Percentiles rank a stretch among this genome's conserved stretches.
Conservation (phyloP, 2,113 vertebrate species). For the Puntigrus tetrazona region DNA sequence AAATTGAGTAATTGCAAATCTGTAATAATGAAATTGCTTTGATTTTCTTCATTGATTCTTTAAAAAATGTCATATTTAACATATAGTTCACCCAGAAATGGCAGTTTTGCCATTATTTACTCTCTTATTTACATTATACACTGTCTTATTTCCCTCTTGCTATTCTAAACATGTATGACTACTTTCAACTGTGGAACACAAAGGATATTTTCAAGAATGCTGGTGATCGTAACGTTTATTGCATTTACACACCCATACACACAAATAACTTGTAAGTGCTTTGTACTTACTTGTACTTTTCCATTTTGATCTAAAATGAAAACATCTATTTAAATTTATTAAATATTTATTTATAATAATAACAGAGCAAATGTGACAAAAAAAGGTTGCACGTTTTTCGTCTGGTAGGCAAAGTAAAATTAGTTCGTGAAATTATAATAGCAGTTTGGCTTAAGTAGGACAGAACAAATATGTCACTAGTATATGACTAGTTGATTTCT, state of each 20-base stretch:
- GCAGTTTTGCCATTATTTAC: neutral
- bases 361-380: neutral
- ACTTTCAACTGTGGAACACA: neutral
- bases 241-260: neutral
- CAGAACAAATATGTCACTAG: neutral
- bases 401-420: neutral
- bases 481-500: neutral
- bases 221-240: too few species aligned
- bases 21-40: neutral
- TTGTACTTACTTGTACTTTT: too few species aligned
- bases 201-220: neutral
- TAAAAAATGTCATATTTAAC: neutral
- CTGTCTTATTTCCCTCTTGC: too few species aligned
- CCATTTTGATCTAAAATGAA: too few species aligned
- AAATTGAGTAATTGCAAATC: neutral
- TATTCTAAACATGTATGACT: neutral
- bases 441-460: neutral
- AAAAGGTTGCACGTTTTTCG: neutral
- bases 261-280: neutral
- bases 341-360: neutral
- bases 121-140: too few species aligned
- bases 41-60: neutral
- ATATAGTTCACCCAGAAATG: neutral
- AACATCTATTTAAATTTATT: too few species aligned
- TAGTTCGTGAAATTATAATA: neutral